Conservation (phyloP, 2,113 vertebrate genomes). For the Brachionichthys hirsutus region DNA sequence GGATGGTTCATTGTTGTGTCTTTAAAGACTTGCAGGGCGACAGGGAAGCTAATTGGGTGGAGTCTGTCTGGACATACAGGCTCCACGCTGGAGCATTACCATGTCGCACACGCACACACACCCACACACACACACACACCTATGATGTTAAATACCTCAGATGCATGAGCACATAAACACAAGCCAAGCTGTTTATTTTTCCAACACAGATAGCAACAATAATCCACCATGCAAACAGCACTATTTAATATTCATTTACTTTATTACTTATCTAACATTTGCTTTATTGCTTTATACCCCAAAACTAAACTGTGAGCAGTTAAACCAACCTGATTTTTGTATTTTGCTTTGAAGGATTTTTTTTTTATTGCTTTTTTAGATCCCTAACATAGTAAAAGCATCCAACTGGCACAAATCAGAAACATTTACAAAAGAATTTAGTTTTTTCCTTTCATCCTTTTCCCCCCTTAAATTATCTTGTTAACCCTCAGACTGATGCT, state of each 20-base stretch:
- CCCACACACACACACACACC: background rate
- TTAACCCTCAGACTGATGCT: background rate
- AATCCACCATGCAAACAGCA: background rate
- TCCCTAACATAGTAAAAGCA: too few relatives aligned
- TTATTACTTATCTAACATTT: background rate
- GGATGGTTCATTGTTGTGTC: constrained; percentile 67
- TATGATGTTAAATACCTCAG: constrained; percentile 33
- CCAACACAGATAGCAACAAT: constrained; percentile 3
- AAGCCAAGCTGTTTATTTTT: background rate
- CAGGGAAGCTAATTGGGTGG: constrained; percentile 65
- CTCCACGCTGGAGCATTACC: constrained; percentile 24
- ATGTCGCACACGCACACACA: background rate
- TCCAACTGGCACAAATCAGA: too few relatives aligned
- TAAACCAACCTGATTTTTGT: background rate
- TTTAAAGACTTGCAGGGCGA: constrained; percentile 58
- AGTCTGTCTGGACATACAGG: constrained; percentile 67
- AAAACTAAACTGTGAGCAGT: background rate
- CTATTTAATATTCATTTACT: constrained; percentile 7
- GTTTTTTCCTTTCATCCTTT: background rate
- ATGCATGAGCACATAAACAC: constrained; percentile 43
- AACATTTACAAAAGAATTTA: too few relatives aligned
- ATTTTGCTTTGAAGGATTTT: too few relatives aligned
- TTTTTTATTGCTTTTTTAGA: too few relatives aligned
- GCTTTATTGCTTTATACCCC: background rate
- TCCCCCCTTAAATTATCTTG: background rate